Base-by-base conservation (phyloP, 2,113 vertebrate species). In the Heterotis niloticus region DNA sequence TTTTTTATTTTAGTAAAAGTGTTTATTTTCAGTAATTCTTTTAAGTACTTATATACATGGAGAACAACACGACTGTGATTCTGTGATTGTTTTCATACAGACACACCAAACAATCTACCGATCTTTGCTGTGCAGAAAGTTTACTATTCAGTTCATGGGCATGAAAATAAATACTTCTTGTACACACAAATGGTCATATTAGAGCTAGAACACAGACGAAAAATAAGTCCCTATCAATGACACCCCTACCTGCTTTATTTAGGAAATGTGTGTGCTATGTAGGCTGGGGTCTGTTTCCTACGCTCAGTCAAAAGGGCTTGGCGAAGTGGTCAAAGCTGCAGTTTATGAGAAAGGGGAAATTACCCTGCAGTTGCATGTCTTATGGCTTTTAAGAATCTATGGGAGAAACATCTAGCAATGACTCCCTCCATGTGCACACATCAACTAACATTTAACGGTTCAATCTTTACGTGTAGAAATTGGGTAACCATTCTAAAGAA, bases 401-500 rank as follows among this genome's bases (percentile, higher is more conserved):
- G 52, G 17, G 23, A 73, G 34, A 34, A 44, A 78, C 16, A 14
- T 57, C 14, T 14, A 1, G n/a, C 74, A 68, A 59, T 74, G 67
- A 79, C 16, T 77, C 74, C n/a, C 72, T 29, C 20, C 67, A 16
- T 13, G 4, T 44, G 23, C 62, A 57, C 67, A 59, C n/a, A 13
- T 72, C 67, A 51, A 75, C 72, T 64, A 14, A 51, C 72, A 4
- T 44, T 56, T 24, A 73, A 24, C 23, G 4, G 56, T n/a, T 23
- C 44, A 56, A 20, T 9, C 57, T 59, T 28, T 5, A 73, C 26
- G 82, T 82, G 84, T 70, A 85, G 79, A 62, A 78, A 83, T 78
- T 70, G 68, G 77, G 86, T 87, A 90, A 88, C 88, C 84, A 51
- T 68, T 84, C 77, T 82, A 78, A 85, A 91, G 89, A 87, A 91